Percentiles rank a stretch among this genome's conserved stretches.
phyloP scores from a whole-genome alignment of 2,888 invertebrate species.

The Sialis lutaria region DNA sequence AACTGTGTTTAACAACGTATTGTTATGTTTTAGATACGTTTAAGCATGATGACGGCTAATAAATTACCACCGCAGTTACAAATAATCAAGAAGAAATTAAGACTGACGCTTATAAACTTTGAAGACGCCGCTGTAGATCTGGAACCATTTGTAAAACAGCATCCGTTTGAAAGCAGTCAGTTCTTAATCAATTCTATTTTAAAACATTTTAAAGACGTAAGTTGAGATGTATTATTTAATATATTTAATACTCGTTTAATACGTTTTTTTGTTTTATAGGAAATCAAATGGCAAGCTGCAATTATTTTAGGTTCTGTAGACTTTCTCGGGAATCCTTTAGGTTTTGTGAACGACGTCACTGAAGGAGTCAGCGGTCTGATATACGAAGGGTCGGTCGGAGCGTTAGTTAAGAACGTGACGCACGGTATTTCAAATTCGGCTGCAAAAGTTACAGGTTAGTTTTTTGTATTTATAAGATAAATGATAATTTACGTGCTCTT shows the following conservation, averaged over 20 bases:
- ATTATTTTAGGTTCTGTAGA: constrained; percentile 92
- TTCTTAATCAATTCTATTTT: constrained; percentile 66
- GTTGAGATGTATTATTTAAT: constrained; percentile 10
- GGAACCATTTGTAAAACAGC: constrained; percentile 69
- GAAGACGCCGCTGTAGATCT: constrained; percentile 92
- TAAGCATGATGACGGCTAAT: constrained; percentile 78
- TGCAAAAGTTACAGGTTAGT: constrained; percentile 67
- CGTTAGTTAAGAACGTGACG: constrained; percentile 85
- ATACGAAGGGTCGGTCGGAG: constrained; percentile 82
- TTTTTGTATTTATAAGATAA: neutral
- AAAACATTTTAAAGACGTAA: constrained; percentile 69
- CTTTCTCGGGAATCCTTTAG: constrained; percentile 93
- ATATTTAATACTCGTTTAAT: constrained; percentile 1
- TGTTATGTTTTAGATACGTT: constrained; percentile 40
- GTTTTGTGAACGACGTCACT: constrained; percentile 87
- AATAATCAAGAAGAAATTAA: constrained; percentile 67
- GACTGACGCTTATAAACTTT: constrained; percentile 82
- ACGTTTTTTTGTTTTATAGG: constrained; percentile 28
- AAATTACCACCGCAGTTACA: constrained; percentile 63
- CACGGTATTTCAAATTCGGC: constrained; percentile 96
- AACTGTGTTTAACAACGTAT: constrained; percentile 15
- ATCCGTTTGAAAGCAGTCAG: constrained; percentile 82
- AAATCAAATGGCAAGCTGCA: constrained; percentile 87
- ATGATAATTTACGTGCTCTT: too few relatives aligned
- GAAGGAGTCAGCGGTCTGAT: constrained; percentile 88